Evolutionary conservation across 2,888 invertebrate species (phyloP).

Genomic region (Rhyacophila evoluta): DNA sequence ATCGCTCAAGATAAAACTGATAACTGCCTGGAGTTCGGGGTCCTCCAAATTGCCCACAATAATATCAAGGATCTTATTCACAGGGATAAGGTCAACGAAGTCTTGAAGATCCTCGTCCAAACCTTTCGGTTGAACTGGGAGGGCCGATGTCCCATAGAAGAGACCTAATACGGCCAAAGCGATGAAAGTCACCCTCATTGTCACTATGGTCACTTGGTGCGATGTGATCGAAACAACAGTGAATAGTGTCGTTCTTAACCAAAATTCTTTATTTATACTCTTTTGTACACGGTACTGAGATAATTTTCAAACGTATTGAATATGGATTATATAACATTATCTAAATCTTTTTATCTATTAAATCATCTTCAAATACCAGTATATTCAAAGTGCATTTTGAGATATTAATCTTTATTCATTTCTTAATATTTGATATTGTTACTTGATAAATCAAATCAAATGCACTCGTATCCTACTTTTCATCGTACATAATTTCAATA

Average conservation of each 20-base stretch:
- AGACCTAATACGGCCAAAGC: conserved; percentile 23
- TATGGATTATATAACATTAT: not conserved
- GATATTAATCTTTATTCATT: not conserved
- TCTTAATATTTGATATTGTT: no score
- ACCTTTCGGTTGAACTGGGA: conserved; percentile 1
- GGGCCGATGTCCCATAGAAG: conserved; percentile 10
- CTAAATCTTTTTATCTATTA: not conserved
- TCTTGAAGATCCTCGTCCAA: conserved; percentile 39
- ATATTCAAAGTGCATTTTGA: not conserved
- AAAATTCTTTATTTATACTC: not conserved
- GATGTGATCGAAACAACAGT: not conserved
- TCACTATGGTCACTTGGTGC: not conserved
- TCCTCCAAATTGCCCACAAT: conserved; percentile 33
- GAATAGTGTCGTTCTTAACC: not conserved
- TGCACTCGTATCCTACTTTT: no score
- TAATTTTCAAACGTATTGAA: not conserved
- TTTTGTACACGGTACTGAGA: not conserved
- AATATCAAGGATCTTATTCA: conserved; percentile 25
- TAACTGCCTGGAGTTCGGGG: conserved; percentile 34
- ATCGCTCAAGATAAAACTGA: conserved; percentile 38
- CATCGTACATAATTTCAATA: no score
- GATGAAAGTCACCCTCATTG: conserved; percentile 10
- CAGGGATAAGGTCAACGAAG: conserved; percentile 38
- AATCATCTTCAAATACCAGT: not conserved
- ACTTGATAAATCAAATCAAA: no score